Conservation (phyloP, 2,797 vertebrate species). For the Anguilla marmorata region DNA sequence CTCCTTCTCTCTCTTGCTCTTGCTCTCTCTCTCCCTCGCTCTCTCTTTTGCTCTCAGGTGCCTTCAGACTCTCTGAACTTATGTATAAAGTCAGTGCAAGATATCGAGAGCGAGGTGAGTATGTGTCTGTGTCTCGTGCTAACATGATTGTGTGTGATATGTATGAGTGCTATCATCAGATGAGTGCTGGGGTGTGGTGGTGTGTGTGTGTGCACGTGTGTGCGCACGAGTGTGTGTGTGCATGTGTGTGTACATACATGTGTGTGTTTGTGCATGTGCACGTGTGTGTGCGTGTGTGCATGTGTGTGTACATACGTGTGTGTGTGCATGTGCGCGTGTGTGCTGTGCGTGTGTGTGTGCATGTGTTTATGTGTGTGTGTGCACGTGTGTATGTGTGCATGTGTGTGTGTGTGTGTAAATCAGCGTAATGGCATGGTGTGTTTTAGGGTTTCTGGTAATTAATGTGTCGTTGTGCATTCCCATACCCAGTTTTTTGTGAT, state of each 20-base stretch:
- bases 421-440: background rate
- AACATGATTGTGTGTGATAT: background rate
- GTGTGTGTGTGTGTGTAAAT: background rate
- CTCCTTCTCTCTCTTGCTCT: background rate
- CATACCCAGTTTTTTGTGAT: background rate
- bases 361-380: no score
- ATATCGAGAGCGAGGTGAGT: constrained; percentile 80
- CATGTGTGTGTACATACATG: background rate
- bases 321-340: background rate
- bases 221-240: background rate
- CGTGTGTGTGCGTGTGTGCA: background rate
- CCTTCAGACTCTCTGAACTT: constrained; percentile 48
- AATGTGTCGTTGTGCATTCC: background rate
- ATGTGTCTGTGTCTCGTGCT: background rate
- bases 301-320: background rate
- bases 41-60: constrained; percentile 42
- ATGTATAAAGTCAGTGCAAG: constrained; percentile 65
- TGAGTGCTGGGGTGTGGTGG: background rate
- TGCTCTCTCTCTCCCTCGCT: background rate
- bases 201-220: background rate
- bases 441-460: background rate
- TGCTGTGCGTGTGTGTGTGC: no score
- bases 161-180: background rate
- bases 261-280: background rate
- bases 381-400: no score